Evolutionary conservation across 2,888 invertebrate species (phyloP).

Genomic region (Drosophila mimica): DNA sequence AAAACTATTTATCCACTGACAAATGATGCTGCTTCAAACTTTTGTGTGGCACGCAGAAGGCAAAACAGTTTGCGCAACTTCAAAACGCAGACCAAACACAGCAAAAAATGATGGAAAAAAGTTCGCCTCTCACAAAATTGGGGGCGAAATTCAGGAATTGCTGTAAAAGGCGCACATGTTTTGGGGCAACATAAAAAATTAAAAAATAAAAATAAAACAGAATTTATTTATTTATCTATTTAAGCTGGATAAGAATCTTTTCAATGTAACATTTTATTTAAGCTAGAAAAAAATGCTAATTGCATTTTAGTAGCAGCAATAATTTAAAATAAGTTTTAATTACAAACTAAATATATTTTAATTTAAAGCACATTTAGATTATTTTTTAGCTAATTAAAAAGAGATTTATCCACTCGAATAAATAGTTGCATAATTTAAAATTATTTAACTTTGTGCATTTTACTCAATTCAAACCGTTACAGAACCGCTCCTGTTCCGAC

Average conservation of each 20-base stretch:
- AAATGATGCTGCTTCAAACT: constrained; percentile 77
- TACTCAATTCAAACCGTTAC: background rate
- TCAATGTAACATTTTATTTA: too few species aligned
- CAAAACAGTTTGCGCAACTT: constrained; percentile 78
- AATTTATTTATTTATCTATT: background rate
- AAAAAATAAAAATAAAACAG: background rate
- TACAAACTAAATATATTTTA: background rate
- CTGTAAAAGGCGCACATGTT: background rate
- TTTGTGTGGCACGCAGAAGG: constrained; percentile 69
- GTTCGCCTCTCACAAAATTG: constrained; percentile 35
- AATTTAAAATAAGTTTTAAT: background rate
- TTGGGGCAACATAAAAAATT: background rate
- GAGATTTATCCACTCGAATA: background rate
- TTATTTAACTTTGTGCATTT: background rate
- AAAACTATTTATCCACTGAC: constrained; percentile 80
- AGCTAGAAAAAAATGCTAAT: background rate
- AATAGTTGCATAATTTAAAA: background rate
- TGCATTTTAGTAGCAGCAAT: too few species aligned
- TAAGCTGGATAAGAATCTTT: background rate
- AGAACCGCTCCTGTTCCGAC: constrained; percentile 48
- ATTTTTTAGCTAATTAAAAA: background rate
- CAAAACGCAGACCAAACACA: constrained; percentile 35
- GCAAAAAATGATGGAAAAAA: constrained; percentile 15
- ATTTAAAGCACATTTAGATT: background rate
- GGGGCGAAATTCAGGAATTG: background rate